phyloP scores from a whole-genome alignment of 2,888 invertebrate genomes.

The Isoperla grammatica region DNA sequence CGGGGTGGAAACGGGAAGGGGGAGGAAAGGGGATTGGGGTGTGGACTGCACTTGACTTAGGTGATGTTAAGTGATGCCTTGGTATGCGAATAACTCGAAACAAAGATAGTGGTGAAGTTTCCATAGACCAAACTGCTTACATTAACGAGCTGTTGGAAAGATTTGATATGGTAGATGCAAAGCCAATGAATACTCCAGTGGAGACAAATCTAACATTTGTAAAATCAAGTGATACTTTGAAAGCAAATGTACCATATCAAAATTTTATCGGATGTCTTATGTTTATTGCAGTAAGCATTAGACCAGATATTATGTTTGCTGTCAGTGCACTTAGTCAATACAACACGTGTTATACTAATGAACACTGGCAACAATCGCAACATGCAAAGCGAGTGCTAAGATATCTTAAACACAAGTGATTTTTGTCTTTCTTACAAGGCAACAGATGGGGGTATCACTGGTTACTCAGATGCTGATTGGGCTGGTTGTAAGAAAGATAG shows the following conservation, averaged over 20 bases:
- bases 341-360: too few relatives aligned
- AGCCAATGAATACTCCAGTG: constrained; percentile 25
- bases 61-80: too few relatives aligned
- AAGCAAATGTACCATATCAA: constrained; percentile 30
- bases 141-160: constrained; percentile 28
- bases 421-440: too few relatives aligned
- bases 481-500: constrained; percentile 20
- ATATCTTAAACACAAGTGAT: too few relatives aligned
- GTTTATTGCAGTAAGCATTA: constrained; percentile 10
- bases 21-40: too few relatives aligned
- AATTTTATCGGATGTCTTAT: constrained; percentile 29
- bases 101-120: not conserved
- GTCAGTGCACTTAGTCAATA: constrained; percentile 30
- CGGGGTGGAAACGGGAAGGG: too few relatives aligned
- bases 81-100: constrained; percentile 1
- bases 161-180: constrained; percentile 26
- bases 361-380: too few relatives aligned
- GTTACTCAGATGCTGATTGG: constrained; percentile 19
- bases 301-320: constrained; percentile 32
- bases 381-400: too few relatives aligned
- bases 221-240: constrained; percentile 9
- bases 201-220: constrained; percentile 28
- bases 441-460: constrained; percentile 5
- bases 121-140: constrained; percentile 15
- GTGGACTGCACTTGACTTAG: too few relatives aligned